A percentile compares a stretch with the other conserved stretches of the same genome.
These are phyloP conservation scores for Panagrolaimus sp. DNA, from an alignment of 1,140 invertebrate genomes.

Conservation along the genomic window DNA sequence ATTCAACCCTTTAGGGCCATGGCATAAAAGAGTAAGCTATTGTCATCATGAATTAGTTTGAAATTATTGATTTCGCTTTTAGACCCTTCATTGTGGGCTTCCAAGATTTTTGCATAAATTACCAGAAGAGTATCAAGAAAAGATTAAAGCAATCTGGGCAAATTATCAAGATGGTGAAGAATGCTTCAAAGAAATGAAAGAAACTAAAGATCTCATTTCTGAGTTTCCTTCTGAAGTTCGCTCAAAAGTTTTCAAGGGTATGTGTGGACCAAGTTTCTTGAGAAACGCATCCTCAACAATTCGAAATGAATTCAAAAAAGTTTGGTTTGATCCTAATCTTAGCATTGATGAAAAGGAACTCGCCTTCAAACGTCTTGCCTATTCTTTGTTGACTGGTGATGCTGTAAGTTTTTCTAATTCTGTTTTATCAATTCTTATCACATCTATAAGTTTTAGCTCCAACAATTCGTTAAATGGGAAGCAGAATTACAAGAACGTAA, in stretches of 20 bases:
- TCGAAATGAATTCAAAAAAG: conserved; percentile 44
- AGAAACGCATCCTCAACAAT: conserved; percentile 42
- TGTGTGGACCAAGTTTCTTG: conserved; percentile 51
- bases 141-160: conserved; percentile 48
- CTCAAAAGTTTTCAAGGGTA: conserved; percentile 46
- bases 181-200: conserved; percentile 46
- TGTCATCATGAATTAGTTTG: conserved; percentile 3
- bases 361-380: conserved; percentile 47
- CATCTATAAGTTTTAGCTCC: conserved; percentile 41
- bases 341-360: conserved; percentile 49
- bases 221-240: conserved; percentile 41
- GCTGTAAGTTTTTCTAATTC: conserved; percentile 37
- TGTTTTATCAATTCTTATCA: too few species aligned
- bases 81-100: conserved; percentile 44
- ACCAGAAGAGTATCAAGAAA: conserved; percentile 42
- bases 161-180: conserved; percentile 51
- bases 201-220: conserved; percentile 37
- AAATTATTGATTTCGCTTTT: neutral
- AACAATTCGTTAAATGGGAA: conserved; percentile 55
- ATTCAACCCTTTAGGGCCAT: conserved; percentile 50
- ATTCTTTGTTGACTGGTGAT: conserved; percentile 42
- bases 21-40: conserved; percentile 50
- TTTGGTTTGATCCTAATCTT: conserved; percentile 51
- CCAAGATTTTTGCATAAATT: conserved; percentile 45
- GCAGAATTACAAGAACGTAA: conserved; percentile 45